These are phyloP conservation scores for Cylloceria caligata DNA, from an alignment of 2,888 invertebrate species.

Conservation along the genomic window DNA sequence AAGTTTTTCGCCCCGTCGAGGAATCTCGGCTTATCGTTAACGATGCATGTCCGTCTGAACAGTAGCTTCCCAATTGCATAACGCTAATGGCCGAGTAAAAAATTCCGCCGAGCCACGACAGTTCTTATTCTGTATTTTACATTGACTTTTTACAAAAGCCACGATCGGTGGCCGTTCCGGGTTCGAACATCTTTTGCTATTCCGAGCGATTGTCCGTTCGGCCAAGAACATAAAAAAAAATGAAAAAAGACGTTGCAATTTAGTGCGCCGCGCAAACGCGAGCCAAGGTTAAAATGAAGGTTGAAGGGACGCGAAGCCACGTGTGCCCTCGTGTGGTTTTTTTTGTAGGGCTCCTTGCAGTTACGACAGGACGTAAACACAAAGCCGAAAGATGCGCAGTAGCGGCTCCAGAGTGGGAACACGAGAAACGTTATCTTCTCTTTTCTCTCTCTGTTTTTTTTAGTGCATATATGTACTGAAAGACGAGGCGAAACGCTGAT, in stretches of 20 bases:
- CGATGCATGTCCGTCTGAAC: constrained; percentile 21
- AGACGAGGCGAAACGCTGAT: background rate
- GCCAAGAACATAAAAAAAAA: constrained; percentile 23
- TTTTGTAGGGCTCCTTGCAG: constrained; percentile 4
- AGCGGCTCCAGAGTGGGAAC: background rate
- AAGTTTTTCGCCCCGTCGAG: background rate
- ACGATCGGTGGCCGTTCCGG: background rate
- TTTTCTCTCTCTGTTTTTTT: background rate
- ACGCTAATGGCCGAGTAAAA: constrained; percentile 37
- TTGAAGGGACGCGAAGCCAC: constrained; percentile 10
- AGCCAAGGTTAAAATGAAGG: constrained; percentile 56
- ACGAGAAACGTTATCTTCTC: background rate
- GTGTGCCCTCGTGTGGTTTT: background rate
- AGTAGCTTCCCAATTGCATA: constrained; percentile 37
- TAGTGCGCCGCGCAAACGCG: background rate
- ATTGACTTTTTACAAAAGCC: background rate
- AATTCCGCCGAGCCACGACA: constrained; percentile 1
- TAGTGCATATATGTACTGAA: too few relatives aligned
- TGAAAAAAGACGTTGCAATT: background rate
- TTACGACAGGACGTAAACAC: constrained; percentile 30
- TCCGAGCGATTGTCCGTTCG: constrained; percentile 4
- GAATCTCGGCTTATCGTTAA: constrained; percentile 34
- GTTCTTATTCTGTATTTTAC: background rate
- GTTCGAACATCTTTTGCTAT: constrained; percentile 15
- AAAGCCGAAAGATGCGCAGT: constrained; percentile 25